Evolutionary conservation across 2,797 vertebrate genomes (phyloP).

Genomic region (Decapterus maruadsi): DNA sequence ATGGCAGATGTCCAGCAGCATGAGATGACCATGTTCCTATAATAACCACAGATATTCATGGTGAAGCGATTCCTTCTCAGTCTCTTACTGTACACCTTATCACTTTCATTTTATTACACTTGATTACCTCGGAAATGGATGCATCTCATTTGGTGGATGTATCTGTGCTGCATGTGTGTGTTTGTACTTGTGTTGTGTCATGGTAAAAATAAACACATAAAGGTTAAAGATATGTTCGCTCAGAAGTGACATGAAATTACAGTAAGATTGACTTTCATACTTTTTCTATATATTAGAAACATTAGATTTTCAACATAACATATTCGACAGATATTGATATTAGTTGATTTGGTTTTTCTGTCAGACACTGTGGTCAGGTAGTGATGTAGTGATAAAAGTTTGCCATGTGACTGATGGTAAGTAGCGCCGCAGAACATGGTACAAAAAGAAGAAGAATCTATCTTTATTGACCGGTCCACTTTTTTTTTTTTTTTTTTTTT

Average conservation of each 20-base stretch:
- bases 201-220: conserved; percentile 9
- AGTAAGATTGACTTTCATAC: neutral
- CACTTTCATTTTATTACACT: neutral
- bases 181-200: neutral
- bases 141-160: neutral
- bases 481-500: too few relatives aligned
- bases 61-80: neutral
- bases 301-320: too few relatives aligned
- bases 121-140: conserved; percentile 17
- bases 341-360: too few relatives aligned
- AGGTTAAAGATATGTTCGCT: neutral
- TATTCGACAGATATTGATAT: too few relatives aligned
- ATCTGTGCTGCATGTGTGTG: neutral
- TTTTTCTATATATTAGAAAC: too few relatives aligned
- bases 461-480: too few relatives aligned
- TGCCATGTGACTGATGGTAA: neutral
- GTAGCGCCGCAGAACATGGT: neutral
- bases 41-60: neutral
- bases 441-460: too few relatives aligned
- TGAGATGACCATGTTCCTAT: neutral
- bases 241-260: neutral
- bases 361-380: too few relatives aligned
- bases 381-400: too few relatives aligned
- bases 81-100: conserved; percentile 14
- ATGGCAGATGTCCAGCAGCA: too few relatives aligned